A percentile compares a stretch with the other conserved stretches of the same genome.
Evolutionary conservation across 2,797 vertebrate species (phyloP).

Genomic region (Cercopithecus petaurista): DNA sequence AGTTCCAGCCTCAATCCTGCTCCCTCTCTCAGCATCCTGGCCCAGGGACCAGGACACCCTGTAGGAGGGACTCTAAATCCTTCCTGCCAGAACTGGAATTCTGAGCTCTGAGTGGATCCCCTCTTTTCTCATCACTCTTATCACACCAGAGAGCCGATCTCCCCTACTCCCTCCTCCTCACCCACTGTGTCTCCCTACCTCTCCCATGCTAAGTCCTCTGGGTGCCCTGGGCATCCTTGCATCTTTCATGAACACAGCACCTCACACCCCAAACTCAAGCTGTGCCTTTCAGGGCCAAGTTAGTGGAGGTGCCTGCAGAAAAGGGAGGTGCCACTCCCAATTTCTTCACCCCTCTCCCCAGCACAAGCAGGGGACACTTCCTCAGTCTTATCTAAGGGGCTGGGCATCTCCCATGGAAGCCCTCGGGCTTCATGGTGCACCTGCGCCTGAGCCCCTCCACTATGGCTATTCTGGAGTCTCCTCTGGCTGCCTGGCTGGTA

Average conservation of each 20-base stretch:
- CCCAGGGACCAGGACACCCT: background rate
- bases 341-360: background rate
- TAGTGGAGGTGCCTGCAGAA: background rate
- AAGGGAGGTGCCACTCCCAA: background rate
- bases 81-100: background rate
- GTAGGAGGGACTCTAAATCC: background rate
- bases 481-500: background rate
- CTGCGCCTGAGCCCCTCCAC: background rate
- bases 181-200: background rate
- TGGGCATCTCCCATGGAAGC: background rate
- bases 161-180: too few species aligned
- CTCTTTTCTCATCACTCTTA: background rate
- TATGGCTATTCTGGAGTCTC: background rate
- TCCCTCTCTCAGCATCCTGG: background rate
- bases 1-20: background rate
- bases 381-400: background rate
- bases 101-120: background rate
- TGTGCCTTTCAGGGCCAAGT: background rate
- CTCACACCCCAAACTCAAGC: background rate
- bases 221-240: background rate
- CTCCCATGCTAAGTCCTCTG: background rate
- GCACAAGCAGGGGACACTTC: accelerated
- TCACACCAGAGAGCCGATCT: background rate
- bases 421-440: accelerated
- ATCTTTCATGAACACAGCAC: background rate